A percentile compares a stretch with the other conserved stretches of the same genome.
These are phyloP conservation scores for Apis florea DNA, from an alignment of 1,140 invertebrate species.

Conservation along the genomic window DNA sequence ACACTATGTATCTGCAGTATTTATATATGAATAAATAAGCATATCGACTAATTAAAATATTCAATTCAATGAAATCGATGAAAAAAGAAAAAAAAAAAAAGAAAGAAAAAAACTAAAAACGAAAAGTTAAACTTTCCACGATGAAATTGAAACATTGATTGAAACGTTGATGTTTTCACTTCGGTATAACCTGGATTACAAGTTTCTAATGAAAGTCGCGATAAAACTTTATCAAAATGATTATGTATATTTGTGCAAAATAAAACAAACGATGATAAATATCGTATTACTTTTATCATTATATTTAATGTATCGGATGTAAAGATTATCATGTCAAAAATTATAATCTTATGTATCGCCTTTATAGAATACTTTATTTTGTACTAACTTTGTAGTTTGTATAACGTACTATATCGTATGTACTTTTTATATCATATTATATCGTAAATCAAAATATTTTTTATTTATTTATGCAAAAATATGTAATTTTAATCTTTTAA, in stretches of 20 bases:
- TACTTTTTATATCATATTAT: no score
- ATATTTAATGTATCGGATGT: background rate
- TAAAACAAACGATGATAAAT: background rate
- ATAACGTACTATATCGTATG: no score
- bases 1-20: background rate
- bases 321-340: background rate
- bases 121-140: slow-evolving; percentile 15
- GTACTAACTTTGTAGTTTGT: no score
- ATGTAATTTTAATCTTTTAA: no score
- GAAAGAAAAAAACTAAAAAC: slow-evolving; percentile 8
- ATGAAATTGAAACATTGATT: background rate
- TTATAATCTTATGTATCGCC: no score
- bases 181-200: background rate
- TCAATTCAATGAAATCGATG: background rate
- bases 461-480: no score
- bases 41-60: slow-evolving; percentile 12
- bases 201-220: background rate
- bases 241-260: background rate
- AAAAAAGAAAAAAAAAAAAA: slow-evolving; percentile 11
- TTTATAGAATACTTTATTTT: no score
- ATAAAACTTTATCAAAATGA: background rate
- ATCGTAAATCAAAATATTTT: no score
- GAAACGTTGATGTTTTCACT: slow-evolving; percentile 8
- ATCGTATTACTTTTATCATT: background rate
- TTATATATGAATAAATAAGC: background rate